A percentile compares a stretch with the other conserved stretches of the same genome.
Conservation (phyloP, 1,140 invertebrate genomes). For the Trinorchestia longiramus region DNA sequence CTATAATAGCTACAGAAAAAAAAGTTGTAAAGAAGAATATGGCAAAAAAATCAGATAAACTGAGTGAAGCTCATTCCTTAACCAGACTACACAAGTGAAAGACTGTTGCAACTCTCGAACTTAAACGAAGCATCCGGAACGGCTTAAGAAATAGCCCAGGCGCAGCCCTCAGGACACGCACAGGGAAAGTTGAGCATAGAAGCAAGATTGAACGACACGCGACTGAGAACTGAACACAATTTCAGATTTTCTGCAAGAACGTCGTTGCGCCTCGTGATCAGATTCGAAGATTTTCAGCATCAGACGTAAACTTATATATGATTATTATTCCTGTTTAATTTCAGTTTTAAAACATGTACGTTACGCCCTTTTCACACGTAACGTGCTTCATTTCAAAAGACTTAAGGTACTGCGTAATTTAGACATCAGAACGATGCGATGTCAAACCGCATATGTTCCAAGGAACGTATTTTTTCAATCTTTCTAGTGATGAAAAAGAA, state of each 20-base stretch:
- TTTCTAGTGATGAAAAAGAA: neutral
- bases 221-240: neutral
- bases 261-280: neutral
- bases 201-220: neutral
- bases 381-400: neutral
- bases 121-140: neutral
- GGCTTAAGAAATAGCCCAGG: neutral
- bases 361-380: neutral
- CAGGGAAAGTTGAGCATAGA: neutral
- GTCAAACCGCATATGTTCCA: neutral
- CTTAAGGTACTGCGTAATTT: neutral
- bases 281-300: neutral
- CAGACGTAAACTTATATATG: neutral
- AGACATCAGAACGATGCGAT: neutral
- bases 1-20: too few relatives aligned
- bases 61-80: neutral
- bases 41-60: neutral
- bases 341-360: neutral
- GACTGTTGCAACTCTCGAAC: neutral
- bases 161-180: neutral
- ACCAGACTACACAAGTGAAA: neutral
- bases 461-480: neutral
- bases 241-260: neutral
- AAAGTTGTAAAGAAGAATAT: neutral
- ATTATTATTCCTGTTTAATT: neutral